phyloP scores from a whole-genome alignment of 2,888 invertebrate genomes.

The Hypena proboscidalis region DNA sequence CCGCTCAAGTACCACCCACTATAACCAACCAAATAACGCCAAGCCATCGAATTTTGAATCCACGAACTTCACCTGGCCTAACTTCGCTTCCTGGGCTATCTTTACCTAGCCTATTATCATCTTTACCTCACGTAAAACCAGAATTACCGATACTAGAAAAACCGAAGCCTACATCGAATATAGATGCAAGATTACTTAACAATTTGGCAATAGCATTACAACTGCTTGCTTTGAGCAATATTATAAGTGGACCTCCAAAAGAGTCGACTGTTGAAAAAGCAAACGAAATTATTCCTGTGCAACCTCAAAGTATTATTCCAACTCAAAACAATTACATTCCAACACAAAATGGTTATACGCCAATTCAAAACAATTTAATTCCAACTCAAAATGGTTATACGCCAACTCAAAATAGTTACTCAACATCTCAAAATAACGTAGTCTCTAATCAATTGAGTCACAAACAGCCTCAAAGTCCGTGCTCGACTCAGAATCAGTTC shows the following conservation, averaged over 20 bases:
- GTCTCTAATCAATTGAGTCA: too few relatives aligned
- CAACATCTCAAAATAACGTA: conserved; percentile 6
- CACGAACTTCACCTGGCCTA: conserved; percentile 11
- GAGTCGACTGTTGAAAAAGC: conserved; percentile 18
- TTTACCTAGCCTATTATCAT: conserved; percentile 15
- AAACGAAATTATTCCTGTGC: background rate
- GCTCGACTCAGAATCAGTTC: background rate
- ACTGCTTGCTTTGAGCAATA: conserved; percentile 66
- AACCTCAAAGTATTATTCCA: background rate
- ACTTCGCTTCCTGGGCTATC: conserved; percentile 19
- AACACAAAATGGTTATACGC: background rate
- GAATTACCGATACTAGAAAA: background rate
- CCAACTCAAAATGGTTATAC: background rate
- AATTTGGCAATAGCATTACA: conserved; percentile 74
- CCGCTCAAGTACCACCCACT: background rate
- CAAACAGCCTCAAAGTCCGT: background rate
- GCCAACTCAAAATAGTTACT: background rate
- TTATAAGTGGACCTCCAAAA: conserved; percentile 55
- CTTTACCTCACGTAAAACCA: background rate
- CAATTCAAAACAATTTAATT: background rate
- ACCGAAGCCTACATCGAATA: conserved; percentile 6
- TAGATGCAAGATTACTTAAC: conserved; percentile 65
- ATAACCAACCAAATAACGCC: conserved; percentile 2
- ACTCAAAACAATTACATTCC: background rate
- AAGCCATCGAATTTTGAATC: conserved; percentile 1